Conservation (phyloP, 2,888 invertebrate species). For the Polylopha cassiicola region DNA sequence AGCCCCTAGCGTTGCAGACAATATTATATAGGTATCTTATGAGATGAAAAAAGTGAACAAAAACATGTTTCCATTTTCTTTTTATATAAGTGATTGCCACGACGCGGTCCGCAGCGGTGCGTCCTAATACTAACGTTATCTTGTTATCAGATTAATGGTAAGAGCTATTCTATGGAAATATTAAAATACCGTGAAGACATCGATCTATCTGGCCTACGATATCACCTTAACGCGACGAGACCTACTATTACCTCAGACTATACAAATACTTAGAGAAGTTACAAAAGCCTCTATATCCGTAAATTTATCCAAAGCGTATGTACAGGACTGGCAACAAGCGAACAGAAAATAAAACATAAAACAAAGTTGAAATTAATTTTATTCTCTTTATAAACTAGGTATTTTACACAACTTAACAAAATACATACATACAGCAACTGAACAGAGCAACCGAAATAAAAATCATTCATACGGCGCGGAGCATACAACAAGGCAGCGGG, state of each 20-base stretch:
- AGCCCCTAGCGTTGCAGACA: too few relatives aligned
- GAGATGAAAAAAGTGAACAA: too few relatives aligned
- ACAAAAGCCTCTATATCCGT: slow-evolving; percentile 49
- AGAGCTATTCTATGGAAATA: slow-evolving; percentile 60
- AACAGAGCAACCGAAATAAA: slow-evolving; percentile 69
- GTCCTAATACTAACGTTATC: slow-evolving; percentile 12
- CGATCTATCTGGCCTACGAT: slow-evolving; percentile 60
- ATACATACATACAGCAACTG: slow-evolving; percentile 74
- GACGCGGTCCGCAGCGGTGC: slow-evolving; percentile 6
- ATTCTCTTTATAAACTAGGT: slow-evolving; percentile 71
- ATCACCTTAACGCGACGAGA: slow-evolving; percentile 51
- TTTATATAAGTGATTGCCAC: too few relatives aligned
- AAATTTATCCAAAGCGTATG: slow-evolving; percentile 25
- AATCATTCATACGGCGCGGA: slow-evolving; percentile 56
- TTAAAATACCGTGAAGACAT: slow-evolving; percentile 72
- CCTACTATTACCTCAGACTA: slow-evolving; percentile 52
- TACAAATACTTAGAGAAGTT: slow-evolving; percentile 44
- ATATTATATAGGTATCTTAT: too few relatives aligned
- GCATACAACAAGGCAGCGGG: slow-evolving; percentile 7
- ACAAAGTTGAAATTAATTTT: slow-evolving; percentile 65
- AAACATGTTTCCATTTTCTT: too few relatives aligned
- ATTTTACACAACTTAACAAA: slow-evolving; percentile 78
- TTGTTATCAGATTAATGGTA: slow-evolving; percentile 33
- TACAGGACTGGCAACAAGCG: slow-evolving; percentile 37
- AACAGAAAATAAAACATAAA: slow-evolving; percentile 62